A percentile compares a stretch with the other conserved stretches of the same genome.
These are phyloP conservation scores for Aphelocoma coerulescens DNA, from an alignment of 2,113 vertebrate species.

Conservation along the genomic window DNA sequence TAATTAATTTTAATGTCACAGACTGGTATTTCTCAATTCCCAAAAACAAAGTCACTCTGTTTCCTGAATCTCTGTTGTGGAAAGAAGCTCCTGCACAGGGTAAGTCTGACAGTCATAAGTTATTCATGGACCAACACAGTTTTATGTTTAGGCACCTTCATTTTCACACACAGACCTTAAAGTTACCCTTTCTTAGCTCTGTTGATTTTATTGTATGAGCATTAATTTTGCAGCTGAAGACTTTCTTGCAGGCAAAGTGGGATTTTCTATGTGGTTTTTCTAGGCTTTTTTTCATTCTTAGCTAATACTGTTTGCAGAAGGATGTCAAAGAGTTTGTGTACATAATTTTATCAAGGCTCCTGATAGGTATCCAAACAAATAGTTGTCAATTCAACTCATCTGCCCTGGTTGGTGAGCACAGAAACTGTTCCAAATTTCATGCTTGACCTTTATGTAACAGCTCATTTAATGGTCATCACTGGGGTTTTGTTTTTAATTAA, in stretches of 20 bases:
- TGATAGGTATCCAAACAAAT: background rate
- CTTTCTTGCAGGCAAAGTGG: conserved; percentile 60
- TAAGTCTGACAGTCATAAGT: conserved; percentile 26
- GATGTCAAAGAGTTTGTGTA: background rate
- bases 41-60: conserved; percentile 44
- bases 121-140: conserved; percentile 67
- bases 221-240: conserved; percentile 52
- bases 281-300: background rate
- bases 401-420: background rate
- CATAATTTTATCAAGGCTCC: background rate
- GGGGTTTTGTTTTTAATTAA: background rate
- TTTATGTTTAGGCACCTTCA: conserved; percentile 69
- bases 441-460: background rate
- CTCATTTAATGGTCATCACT: background rate
- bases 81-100: conserved; percentile 52
- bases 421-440: background rate
- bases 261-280: background rate
- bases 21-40: conserved; percentile 70
- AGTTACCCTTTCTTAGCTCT: conserved; percentile 56
- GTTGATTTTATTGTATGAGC: conserved; percentile 58
- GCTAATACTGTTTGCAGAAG: background rate
- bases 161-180: conserved; percentile 65
- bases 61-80: conserved; percentile 67
- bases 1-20: conserved; percentile 57
- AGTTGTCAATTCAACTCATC: background rate